Base-by-base conservation (phyloP, 2,888 invertebrate species). In the Sicus ferrugineus region DNA sequence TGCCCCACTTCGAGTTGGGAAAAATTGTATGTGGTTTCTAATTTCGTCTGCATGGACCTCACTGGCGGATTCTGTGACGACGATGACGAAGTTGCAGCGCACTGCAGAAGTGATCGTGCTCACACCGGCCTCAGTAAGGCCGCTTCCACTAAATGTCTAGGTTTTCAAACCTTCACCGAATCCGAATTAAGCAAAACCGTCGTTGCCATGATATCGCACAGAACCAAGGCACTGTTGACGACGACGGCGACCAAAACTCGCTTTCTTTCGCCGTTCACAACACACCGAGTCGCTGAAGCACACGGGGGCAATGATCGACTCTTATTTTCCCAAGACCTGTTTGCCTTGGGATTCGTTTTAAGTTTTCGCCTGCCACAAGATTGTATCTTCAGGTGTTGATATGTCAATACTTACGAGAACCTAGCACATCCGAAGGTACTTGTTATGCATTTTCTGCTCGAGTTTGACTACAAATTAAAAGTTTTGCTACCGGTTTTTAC, bases 331-430 rank as follows among this genome's bases (percentile, higher is more conserved):
- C 74, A 73, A 79, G 77, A 83, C 81, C 79, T 73, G 81, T 82
- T 83, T 81, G 81, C 81, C 81, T 83, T 82, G 81, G 81, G 76
- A 77, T 75, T 77, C 76, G 77, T 75, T 75, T 52, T 71, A 72
- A 34, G 50, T 26, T 70, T 42, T 64, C 38, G 68, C 50, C 67
- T 46, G 30, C 58, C 50, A 31, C 28, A 56, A 58, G 30, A 54
- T 54, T 23, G 54, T 23, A 54, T 28, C 26, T 54, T 23, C 28
- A 23, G 54, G 54, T 52, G 23, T 65, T 16, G 48, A 31, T 21
- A 48, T 63, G 46, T 48, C 42, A 38, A 48, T 69, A 58, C 58
- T 1, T 66, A 30, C 23, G 42, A n/a, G 31, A n/a, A 23, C 50
- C 28, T 50, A 26, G 14, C 6, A 54, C 26, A 16, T 56, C 21